phyloP scores from a whole-genome alignment of 1,140 invertebrate genomes.

The Luehdorfia chinensis region DNA sequence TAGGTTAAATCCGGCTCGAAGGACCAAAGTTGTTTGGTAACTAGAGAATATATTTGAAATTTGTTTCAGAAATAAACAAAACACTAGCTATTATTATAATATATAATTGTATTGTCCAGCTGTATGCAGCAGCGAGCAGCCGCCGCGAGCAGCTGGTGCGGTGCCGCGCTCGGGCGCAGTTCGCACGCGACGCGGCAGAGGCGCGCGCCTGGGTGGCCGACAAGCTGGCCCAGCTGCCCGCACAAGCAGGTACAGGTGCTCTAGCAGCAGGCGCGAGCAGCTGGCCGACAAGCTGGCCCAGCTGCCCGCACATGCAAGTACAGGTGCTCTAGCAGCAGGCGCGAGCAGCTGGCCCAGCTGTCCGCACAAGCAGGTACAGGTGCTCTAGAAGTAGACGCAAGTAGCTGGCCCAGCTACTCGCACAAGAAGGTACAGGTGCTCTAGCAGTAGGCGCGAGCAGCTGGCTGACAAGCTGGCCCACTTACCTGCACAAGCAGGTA shows the following conservation, averaged over 20 bases:
- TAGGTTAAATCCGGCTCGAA: no score
- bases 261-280: conserved; percentile 86
- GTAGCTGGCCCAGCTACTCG: conserved; percentile 87
- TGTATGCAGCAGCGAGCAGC: conserved; percentile 81
- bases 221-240: conserved; percentile 92
- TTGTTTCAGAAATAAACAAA: no score
- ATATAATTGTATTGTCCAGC: no score
- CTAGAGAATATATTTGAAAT: no score
- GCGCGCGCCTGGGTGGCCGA: conserved; percentile 95
- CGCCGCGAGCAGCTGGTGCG: conserved; percentile 85
- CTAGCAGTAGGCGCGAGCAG: no score
- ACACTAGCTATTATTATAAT: no score
- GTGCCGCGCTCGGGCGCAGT: conserved; percentile 91
- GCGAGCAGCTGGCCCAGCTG: conserved; percentile 94
- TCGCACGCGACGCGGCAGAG: conserved; percentile 92
- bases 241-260: conserved; percentile 78
- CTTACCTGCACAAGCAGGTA: conserved; percentile 82
- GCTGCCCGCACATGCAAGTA: conserved; percentile 82
- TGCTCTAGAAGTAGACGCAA: conserved; percentile 82
- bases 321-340: conserved; percentile 81
- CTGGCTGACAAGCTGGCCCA: conserved; percentile 96
- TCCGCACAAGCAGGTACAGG: conserved; percentile 81
- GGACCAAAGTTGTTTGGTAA: no score
- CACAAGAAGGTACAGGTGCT: conserved; percentile 78
- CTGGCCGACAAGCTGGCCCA: conserved; percentile 96